These are phyloP conservation scores for Rhimphoctona megacephalus DNA, from an alignment of 2,888 invertebrate species.

Conservation along the genomic window DNA sequence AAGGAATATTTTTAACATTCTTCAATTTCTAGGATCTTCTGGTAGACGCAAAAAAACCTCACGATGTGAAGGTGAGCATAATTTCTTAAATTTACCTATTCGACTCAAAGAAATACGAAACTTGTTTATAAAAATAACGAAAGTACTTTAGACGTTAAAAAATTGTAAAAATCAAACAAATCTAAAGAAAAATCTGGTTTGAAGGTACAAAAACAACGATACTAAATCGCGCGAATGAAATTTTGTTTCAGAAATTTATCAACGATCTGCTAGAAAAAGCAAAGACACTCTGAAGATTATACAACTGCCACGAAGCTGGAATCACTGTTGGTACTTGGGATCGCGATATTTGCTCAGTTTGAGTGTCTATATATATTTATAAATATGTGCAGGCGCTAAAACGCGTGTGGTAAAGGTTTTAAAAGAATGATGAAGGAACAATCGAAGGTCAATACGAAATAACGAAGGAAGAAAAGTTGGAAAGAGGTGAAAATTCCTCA, in stretches of 20 bases:
- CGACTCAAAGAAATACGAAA: neutral
- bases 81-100: neutral
- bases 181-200: neutral
- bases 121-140: neutral
- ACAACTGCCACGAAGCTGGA: conserved; percentile 67
- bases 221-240: conserved; percentile 59
- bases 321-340: conserved; percentile 69
- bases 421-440: conserved; percentile 21
- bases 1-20: neutral
- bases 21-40: conserved; percentile 89
- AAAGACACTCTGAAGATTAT: conserved; percentile 91
- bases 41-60: conserved; percentile 94
- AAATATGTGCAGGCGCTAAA: conserved; percentile 26
- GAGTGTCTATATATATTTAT: conserved; percentile 49
- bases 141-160: no score
- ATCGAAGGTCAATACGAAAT: conserved; percentile 52
- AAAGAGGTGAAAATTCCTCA: conserved; percentile 40
- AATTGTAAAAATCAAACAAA: no score
- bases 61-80: conserved; percentile 91
- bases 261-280: conserved; percentile 95
- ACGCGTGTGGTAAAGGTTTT: conserved; percentile 22
- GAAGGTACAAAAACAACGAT: neutral
- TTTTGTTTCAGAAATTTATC: conserved; percentile 93
- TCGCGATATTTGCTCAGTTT: conserved; percentile 79
- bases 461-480: conserved; percentile 22